A percentile compares a stretch with the other conserved stretches of the same genome.
phyloP scores from a whole-genome alignment of 2,797 vertebrate genomes.

The Naso thynnoides region DNA sequence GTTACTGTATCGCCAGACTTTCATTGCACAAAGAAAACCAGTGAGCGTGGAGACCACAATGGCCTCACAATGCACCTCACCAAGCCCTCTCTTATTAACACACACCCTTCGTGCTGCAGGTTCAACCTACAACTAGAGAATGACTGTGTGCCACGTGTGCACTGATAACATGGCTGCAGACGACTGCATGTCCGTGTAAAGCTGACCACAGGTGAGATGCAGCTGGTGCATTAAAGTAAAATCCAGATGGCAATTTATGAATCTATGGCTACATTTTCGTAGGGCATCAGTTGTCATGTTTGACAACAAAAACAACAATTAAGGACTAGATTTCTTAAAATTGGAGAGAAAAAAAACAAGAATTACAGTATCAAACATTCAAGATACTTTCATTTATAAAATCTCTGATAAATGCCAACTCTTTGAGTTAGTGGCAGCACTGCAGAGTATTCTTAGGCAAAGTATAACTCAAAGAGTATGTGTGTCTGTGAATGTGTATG shows the following conservation, averaged over 20 bases:
- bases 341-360: neutral
- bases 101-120: constrained; percentile 75
- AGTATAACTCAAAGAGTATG: constrained; percentile 29
- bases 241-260: constrained; percentile 6
- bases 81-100: constrained; percentile 83
- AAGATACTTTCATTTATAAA: neutral
- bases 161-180: constrained; percentile 63
- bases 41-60: constrained; percentile 78
- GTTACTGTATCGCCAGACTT: constrained; percentile 81
- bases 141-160: constrained; percentile 51
- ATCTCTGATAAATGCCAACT: neutral
- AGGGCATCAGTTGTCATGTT: constrained; percentile 5
- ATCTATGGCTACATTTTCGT: constrained; percentile 5
- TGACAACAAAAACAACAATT: constrained; percentile 1
- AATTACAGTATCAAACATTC: neutral
- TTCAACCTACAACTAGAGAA: constrained; percentile 66
- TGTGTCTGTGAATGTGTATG: constrained; percentile 32
- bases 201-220: constrained; percentile 59
- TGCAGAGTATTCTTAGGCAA: constrained; percentile 27
- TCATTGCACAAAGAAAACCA: constrained; percentile 85
- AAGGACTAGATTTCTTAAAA: constrained; percentile 5
- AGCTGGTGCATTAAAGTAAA: no score
- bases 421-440: neutral
- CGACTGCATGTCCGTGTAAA: constrained; percentile 50
- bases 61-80: constrained; percentile 71